Evolutionary conservation across 2,797 vertebrate species (phyloP), one percentile per base, ranked within the genome.

Genomic region (Heteromormyrus szaboi): DNA sequence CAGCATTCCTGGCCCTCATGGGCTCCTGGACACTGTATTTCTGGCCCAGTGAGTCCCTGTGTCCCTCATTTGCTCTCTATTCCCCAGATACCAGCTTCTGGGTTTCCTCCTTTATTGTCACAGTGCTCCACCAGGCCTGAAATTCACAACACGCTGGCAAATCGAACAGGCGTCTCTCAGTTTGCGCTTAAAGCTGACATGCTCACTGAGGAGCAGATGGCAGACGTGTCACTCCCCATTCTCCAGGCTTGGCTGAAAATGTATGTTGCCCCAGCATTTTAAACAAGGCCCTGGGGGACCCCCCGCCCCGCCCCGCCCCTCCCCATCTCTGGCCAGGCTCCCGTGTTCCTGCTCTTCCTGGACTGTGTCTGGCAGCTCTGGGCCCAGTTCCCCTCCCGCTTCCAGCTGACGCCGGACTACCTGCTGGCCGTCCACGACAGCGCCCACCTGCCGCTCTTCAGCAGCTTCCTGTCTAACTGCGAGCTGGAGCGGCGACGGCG

Each of bases 291-390:
- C 25, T 41, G 65, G 50, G 50, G 68, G 48, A 19, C 3, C 81
- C 41, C 91, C 37, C 50, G 44, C 44, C 44, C 44, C 44, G 22
- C 88, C 51, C 89, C 88, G 41, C 25, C 3, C 9, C 11, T 51
- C 37, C 11, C 51, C 4, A 25, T 1, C 41, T n/a, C 8, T 72
- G 50, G 68, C 17, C 93, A 99, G 98, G 96, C 97, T 0, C 97
- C 98, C 0, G 95, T 99, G 89, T 99, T 99, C 92, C 95, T 97
- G 91, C 96, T 99, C 0, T 99, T 99, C 94, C 95, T 99, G 90
- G 97, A 99, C 90, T 99, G 97, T 6, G 93, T 97, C 1, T 99
- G 98, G 98, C 98, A 99, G 94, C 94, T 99, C 86, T 93, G 97
- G 92, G 94, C 95, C 85, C 98, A 98, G 90, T 97, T 95, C 91